phyloP scores from a whole-genome alignment of 2,113 vertebrate species.

The Nothobranchius furzeri region DNA sequence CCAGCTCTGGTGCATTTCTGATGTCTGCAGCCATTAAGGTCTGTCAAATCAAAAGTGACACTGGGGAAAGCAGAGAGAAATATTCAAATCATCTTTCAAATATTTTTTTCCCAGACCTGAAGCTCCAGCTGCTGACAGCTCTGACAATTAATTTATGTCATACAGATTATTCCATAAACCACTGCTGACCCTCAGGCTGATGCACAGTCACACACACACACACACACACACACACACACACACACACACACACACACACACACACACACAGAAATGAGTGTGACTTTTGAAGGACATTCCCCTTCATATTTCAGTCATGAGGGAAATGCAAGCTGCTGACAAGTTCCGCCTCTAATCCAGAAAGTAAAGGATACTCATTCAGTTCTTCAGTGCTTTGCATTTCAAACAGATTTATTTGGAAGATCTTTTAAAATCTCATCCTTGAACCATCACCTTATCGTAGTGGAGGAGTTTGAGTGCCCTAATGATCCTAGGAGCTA shows the following conservation, averaged over 20 bases:
- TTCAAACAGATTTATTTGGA: not conserved
- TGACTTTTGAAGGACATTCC: not conserved
- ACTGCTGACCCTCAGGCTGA: slow-evolving; percentile 29
- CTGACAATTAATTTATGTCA: slow-evolving; percentile 78
- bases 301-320: not conserved
- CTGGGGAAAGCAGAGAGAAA: slow-evolving; percentile 56
- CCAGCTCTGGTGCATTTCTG: slow-evolving; percentile 62
- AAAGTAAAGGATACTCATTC: not conserved
- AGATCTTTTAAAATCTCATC: not conserved
- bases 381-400: not conserved
- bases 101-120: slow-evolving; percentile 49
- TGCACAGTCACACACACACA: not conserved
- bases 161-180: slow-evolving; percentile 71
- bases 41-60: slow-evolving; percentile 78
- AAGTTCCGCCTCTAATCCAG: not conserved
- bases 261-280: not conserved
- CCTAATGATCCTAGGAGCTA: too few relatives aligned
- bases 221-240: not conserved
- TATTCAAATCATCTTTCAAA: slow-evolving; percentile 77
- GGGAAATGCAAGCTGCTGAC: not conserved
- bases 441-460: too few relatives aligned
- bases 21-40: slow-evolving; percentile 71
- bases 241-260: not conserved
- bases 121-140: slow-evolving; percentile 58
- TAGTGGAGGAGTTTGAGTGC: too few relatives aligned